These are phyloP conservation scores for Brachirus orientalis DNA, from an alignment of 2,113 vertebrate genomes.

Conservation along the genomic window DNA sequence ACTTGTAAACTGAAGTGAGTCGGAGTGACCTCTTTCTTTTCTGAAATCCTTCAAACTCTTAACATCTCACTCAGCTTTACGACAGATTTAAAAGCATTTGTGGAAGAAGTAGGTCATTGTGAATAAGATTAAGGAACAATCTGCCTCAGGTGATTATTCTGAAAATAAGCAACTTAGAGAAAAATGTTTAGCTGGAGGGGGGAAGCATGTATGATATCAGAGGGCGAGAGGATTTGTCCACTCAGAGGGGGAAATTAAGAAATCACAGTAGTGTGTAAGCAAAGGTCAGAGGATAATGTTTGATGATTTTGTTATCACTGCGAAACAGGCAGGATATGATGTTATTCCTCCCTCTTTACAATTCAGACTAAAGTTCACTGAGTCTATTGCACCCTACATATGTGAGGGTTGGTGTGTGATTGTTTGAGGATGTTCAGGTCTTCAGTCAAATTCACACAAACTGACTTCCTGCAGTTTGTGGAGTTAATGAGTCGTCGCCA, in stretches of 20 bases:
- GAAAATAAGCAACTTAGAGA: constrained; percentile 45
- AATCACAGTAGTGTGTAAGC: constrained; percentile 2
- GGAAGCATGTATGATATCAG: constrained; percentile 36
- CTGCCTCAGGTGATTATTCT: constrained; percentile 59
- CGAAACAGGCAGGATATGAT: constrained; percentile 60
- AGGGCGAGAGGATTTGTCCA: constrained; percentile 32
- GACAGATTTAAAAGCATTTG: constrained; percentile 40
- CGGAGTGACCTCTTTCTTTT: constrained; percentile 12
- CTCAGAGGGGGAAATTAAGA: not conserved
- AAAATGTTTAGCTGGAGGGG: not conserved
- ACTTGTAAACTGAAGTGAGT: not conserved
- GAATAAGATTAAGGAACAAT: constrained; percentile 66
- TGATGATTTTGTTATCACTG: constrained; percentile 37
- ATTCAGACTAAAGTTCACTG: constrained; percentile 45
- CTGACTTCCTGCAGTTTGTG: constrained; percentile 78
- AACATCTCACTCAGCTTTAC: constrained; percentile 27
- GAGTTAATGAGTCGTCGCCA: constrained; percentile 88
- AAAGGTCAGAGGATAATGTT: constrained; percentile 34
- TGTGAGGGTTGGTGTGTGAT: not conserved
- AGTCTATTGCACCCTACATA: not conserved
- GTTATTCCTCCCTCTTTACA: constrained; percentile 22
- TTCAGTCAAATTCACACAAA: constrained; percentile 9
- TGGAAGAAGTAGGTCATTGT: constrained; percentile 30
- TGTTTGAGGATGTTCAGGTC: not conserved
- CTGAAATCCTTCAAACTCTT: constrained; percentile 21